Conservation (phyloP, 2,888 invertebrate species). For the Escarpia spicata region DNA sequence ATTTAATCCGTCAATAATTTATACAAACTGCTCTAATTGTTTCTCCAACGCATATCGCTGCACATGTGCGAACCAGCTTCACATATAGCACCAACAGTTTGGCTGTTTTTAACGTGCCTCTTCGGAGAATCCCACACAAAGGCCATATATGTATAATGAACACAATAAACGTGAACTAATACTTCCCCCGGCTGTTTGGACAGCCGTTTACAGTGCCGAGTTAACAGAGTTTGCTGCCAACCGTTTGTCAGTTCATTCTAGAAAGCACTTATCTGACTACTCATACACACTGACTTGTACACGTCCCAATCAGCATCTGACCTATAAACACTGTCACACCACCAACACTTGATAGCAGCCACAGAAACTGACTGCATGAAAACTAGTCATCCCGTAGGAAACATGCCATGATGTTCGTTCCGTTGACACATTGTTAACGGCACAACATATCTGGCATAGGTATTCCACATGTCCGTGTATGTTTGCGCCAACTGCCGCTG, state of each 20-base stretch:
- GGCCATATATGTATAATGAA: neutral
- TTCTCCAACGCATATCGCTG: too few species aligned
- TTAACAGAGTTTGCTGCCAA: neutral
- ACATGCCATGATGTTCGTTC: neutral
- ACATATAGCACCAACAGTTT: neutral
- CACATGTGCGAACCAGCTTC: too few species aligned
- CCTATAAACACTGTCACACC: neutral
- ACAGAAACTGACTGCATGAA: neutral
- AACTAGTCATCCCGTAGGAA: neutral
- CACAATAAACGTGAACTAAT: neutral
- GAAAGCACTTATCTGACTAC: slow-evolving; percentile 4
- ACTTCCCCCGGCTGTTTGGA: neutral
- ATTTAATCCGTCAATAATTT: too few species aligned
- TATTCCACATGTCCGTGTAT: slow-evolving; percentile 5
- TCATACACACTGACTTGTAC: neutral
- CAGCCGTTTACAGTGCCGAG: neutral
- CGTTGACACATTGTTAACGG: neutral
- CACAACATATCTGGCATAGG: neutral
- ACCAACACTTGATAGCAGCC: neutral
- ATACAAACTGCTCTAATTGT: too few species aligned
- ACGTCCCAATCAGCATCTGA: neutral
- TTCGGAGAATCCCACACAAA: neutral
- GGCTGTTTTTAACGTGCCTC: neutral
- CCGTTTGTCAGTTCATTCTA: neutral
- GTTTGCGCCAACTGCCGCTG: neutral